Evolutionary conservation across 1,140 invertebrate species (phyloP).

Genomic region (Nylanderia fulva): DNA sequence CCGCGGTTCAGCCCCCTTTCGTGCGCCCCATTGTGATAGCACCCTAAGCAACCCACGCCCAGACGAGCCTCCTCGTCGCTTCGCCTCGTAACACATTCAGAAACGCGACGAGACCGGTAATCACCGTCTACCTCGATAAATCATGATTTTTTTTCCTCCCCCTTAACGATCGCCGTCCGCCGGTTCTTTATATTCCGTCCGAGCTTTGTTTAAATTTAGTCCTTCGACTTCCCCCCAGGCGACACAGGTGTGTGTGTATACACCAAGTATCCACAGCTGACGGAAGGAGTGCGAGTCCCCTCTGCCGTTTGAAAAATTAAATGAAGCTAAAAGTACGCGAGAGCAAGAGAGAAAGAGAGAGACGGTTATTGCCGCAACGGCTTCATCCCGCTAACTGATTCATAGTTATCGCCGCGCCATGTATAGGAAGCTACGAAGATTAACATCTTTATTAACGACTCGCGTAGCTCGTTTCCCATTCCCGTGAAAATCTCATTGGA

Average conservation of each 20-base stretch:
- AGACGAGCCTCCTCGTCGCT: slow-evolving; percentile 29
- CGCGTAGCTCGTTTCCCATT: slow-evolving; percentile 37
- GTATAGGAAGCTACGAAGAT: slow-evolving; percentile 13
- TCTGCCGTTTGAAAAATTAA: slow-evolving; percentile 37
- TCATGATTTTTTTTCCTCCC: slow-evolving; percentile 67
- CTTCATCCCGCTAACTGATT: slow-evolving; percentile 47
- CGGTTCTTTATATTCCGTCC: slow-evolving; percentile 42
- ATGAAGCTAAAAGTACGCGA: too few relatives aligned
- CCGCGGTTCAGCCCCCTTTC: slow-evolving; percentile 38
- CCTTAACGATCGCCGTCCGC: slow-evolving; percentile 45
- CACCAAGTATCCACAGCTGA: neutral
- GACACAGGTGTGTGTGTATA: neutral
- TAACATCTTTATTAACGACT: slow-evolving; percentile 58
- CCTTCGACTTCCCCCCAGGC: neutral
- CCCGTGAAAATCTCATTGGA: slow-evolving; percentile 43
- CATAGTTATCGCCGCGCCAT: slow-evolving; percentile 37
- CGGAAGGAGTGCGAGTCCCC: neutral
- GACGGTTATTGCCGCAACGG: neutral
- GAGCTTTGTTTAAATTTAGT: slow-evolving; percentile 51
- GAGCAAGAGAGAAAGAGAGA: too few relatives aligned
- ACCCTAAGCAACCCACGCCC: slow-evolving; percentile 54
- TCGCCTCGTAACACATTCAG: slow-evolving; percentile 61
- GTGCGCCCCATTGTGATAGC: slow-evolving; percentile 49
- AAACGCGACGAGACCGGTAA: slow-evolving; percentile 72
- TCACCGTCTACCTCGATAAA: slow-evolving; percentile 71